Evolutionary conservation across 2,888 invertebrate species (phyloP).

Genomic region (Euspilapteryx auroguttella): DNA sequence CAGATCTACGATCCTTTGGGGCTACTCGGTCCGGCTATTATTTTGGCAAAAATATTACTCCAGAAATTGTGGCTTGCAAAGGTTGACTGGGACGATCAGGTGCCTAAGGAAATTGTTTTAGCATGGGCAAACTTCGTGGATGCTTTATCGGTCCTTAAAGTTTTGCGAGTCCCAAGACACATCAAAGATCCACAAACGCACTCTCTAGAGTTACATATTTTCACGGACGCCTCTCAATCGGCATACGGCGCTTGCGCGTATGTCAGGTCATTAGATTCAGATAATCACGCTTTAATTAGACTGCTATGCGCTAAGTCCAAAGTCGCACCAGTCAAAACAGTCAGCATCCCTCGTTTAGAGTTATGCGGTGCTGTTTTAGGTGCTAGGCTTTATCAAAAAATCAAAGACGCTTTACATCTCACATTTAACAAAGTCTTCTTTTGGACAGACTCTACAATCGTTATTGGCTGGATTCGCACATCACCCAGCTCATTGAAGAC

Average conservation of each 20-base stretch:
- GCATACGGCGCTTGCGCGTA: conserved; percentile 7
- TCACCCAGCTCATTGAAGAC: too few relatives aligned
- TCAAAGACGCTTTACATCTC: neutral
- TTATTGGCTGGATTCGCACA: conserved; percentile 7
- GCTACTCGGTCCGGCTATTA: neutral
- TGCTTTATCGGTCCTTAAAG: too few relatives aligned
- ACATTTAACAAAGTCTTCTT: neutral
- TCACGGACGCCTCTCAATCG: conserved; percentile 5
- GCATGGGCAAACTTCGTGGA: neutral
- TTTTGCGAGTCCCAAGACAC: too few relatives aligned
- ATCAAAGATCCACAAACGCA: too few relatives aligned
- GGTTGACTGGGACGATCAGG: neutral
- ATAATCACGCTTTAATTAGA: neutral
- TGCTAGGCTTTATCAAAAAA: neutral
- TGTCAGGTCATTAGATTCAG: neutral
- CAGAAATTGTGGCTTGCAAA: too few relatives aligned
- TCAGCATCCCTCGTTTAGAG: conserved; percentile 3
- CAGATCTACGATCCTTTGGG: neutral
- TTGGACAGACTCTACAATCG: conserved; percentile 5
- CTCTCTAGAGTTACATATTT: conserved; percentile 6
- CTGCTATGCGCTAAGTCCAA: conserved; percentile 3
- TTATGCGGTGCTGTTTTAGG: conserved; percentile 1
- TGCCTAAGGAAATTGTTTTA: neutral
- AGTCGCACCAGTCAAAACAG: conserved; percentile 2
- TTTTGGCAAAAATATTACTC: neutral